phyloP scores from a whole-genome alignment of 2,888 invertebrate genomes.

The Mimachlamys varia region DNA sequence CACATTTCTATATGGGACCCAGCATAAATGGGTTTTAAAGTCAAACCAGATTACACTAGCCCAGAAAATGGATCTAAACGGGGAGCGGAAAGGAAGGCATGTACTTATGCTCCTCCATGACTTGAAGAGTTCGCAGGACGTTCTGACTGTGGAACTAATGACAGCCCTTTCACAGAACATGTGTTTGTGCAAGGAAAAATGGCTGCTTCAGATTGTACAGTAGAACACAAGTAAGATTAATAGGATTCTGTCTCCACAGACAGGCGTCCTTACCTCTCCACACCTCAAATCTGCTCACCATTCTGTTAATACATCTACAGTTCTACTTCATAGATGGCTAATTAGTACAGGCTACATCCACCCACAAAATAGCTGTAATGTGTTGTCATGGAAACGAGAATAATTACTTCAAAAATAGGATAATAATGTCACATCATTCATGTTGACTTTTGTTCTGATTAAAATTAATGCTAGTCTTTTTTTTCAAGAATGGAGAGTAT shows the following conservation, averaged over 20 bases:
- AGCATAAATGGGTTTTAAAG: conserved; percentile 19
- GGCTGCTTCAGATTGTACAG: background rate
- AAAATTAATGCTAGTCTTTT: no score
- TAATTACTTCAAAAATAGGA: background rate
- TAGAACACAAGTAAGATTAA: background rate
- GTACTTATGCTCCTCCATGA: conserved; percentile 16
- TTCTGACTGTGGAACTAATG: background rate
- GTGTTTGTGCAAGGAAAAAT: background rate
- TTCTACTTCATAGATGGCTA: background rate
- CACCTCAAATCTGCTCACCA: background rate
- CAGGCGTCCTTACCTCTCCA: background rate
- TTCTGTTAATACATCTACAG: background rate
- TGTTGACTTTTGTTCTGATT: no score
- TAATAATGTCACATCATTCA: no score
- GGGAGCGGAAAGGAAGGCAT: background rate
- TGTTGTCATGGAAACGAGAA: background rate
- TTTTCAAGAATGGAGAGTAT: no score
- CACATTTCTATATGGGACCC: background rate
- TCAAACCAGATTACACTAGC: background rate
- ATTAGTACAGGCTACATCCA: background rate
- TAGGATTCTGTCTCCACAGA: conserved; percentile 15
- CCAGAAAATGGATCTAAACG: conserved; percentile 18
- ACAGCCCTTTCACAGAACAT: background rate
- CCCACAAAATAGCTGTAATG: background rate
- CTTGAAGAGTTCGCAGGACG: conserved; percentile 11